Evolutionary conservation across 2,113 vertebrate genomes (phyloP), one percentile per base, ranked within the genome.

Genomic region (rat (Rattus norvegicus)): DNA sequence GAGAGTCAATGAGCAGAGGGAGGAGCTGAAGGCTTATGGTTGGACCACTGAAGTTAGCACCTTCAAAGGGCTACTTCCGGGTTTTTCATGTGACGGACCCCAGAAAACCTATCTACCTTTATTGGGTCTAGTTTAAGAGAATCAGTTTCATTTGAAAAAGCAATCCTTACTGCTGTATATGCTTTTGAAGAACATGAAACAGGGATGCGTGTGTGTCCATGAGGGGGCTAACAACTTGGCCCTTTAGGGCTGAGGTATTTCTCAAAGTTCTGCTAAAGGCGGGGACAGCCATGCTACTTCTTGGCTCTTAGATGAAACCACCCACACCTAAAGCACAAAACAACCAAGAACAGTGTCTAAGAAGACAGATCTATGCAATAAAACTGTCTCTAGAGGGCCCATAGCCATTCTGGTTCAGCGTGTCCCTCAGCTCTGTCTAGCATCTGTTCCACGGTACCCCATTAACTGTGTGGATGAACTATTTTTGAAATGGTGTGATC

Each of bases 401-500:
- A 56, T 36, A 72, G 47, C 24, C 20, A 26, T 43, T 43, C 39
- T 56, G 72, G 24, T 90, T n/a, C 75, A 83, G 5, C 49, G 63
- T 33, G 72, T 59, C 52, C 24, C 19, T 70, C 19, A 79, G 11
- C 28, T 28, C 26, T 75, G 67, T 7, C 11, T 16, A 67, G 28
- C 2, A 0, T 36, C n/a, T 79, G 24, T 65, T 26, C 19, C 12
- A 24, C 10, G 70, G 39, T 28, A 4, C 49, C 56, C 20, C 88
- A 69, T 72, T 81, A 77, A 92, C 70, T 67, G n/a, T 72, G 54
- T 49, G 17, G 8, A 3, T 65, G 76, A 88, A 52, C 14, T 92
- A 81, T n/a, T 94, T 95, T 63, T 47, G 19, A 92, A 92, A 76
- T 56, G 36, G 9, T 69, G 2, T 86, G 28, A 97, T 92, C 61